Evolutionary conservation across 2,888 invertebrate genomes (phyloP).

Genomic region (Apotomis capreana): DNA sequence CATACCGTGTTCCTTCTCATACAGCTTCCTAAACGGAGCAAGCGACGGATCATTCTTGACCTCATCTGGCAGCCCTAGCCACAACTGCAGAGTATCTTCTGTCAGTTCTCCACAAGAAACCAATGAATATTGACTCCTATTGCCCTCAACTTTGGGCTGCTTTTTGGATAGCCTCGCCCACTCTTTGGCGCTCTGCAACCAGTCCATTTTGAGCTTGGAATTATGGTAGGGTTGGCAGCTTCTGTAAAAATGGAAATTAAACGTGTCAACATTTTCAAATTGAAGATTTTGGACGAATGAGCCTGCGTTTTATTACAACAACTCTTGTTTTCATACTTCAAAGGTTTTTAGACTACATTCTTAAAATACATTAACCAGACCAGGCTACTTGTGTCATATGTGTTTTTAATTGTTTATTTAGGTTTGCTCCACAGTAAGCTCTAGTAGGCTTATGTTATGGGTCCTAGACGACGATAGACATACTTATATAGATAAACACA

Average conservation of each 20-base stretch:
- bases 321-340: too few relatives aligned
- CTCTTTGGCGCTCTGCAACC: slow-evolving; percentile 47
- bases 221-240: not conserved
- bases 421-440: too few relatives aligned
- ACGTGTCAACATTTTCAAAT: too few relatives aligned
- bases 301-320: too few relatives aligned
- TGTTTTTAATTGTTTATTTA: too few relatives aligned
- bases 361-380: too few relatives aligned
- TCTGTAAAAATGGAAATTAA: slow-evolving; percentile 11
- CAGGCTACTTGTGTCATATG: too few relatives aligned
- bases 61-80: slow-evolving; percentile 83
- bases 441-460: too few relatives aligned
- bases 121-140: slow-evolving; percentile 61
- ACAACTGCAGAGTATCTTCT: slow-evolving; percentile 79
- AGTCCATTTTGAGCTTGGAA: slow-evolving; percentile 15
- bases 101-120: slow-evolving; percentile 75
- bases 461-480: too few relatives aligned
- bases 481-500: too few relatives aligned
- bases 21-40: slow-evolving; percentile 76
- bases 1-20: slow-evolving; percentile 67
- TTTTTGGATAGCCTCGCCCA: slow-evolving; percentile 44
- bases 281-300: too few relatives aligned
- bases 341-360: too few relatives aligned
- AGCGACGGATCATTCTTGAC: slow-evolving; percentile 85
- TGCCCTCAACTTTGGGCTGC: slow-evolving; percentile 62